Evolutionary conservation across 2,888 invertebrate genomes (phyloP), one percentile per base, ranked within the genome.

Genomic region (Archips xylosteana): DNA sequence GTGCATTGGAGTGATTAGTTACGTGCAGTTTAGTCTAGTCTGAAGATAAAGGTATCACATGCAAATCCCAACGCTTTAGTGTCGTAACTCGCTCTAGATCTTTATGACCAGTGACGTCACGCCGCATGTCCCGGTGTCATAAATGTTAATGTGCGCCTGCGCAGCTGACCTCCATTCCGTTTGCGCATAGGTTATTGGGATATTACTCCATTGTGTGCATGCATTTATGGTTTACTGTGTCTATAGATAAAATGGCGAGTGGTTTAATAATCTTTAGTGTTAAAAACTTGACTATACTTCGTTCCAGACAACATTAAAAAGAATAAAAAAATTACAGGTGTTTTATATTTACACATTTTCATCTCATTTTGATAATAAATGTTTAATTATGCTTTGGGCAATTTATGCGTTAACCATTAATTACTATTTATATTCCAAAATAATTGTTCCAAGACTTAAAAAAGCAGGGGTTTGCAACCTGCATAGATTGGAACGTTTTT

Each of bases 101-200:
- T 72, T 72, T 63, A 73, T 69, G 73, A 59, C 72, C n/a, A 49
- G 59, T 73, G 72, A 73, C 73, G 63, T 73, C 73, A 73, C 13
- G 59, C 36, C 68, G 68, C 68, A 63, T 69, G 73, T 73, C 62
- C 54, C 45, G 10, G 23, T 67, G 68, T 42, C 68, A 69, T 69
- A 73, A 39, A 68, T 36, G 59, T 71, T 65, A 65, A 66, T 62
- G 23, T 23, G 73, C 73, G 62, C 54, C 2, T 3, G 23, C 62
- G 72, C 67, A 54, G 42, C 1, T 64, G 73, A 64, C 73, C 68
- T 73, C 68, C 49, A 64, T 69, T 49, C 49, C 47, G 63, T 57
- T 13, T 62, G 67, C 68, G 62, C 57, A 69, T 64, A 73, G 63
- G 73, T 36, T 69, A 68, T 59, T 63, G 49, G 62, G 65, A 61